Base-by-base conservation (phyloP, 2,113 vertebrate genomes). In the Oreochromis aureus region DNA sequence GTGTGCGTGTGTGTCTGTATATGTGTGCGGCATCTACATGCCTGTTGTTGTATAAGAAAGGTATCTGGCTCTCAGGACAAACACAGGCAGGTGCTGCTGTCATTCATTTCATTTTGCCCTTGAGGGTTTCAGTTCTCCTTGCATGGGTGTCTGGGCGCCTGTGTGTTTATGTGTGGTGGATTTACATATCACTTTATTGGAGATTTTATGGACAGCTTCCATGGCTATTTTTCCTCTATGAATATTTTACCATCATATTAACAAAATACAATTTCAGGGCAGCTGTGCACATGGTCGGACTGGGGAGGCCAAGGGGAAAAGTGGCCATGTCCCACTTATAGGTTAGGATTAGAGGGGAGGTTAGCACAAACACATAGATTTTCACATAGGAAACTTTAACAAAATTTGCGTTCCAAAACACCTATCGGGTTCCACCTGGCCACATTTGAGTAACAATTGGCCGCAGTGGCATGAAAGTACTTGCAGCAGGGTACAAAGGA, bases 231-330 rank as follows among this genome's bases (percentile, higher is more conserved):
- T 89, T 88, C 83, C 82, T 82, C 90, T n/a, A 90, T 93, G 92
- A 94, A 94, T 95, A 95, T 93, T 94, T 95, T 94, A 93, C 79
- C 51, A 54, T 89, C 79, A 78, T 71, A 92, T 91, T 93, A 94
- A 91, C 88, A 93, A 89, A 91, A 90, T 7, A 80, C 84, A 85
- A 85, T 92, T 93, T 88, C 84, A 82, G 90, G 58, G 88, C 89
- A 88, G 84, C 84, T 84, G 86, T 88, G 79, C 66, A 53, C 80
- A 71, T 80, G 83, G 89, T 76, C 55, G 41, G 82, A 80, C 71
- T 85, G 73, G 82, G 58, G 63, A 59, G 61, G 46, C 58, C 82
- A 81, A 88, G 82, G 81, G 48, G 82, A 58, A 83, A 71, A 5
- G 19, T 48, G 81, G 84, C 71, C 61, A 30, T 4, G 6, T 53